These are phyloP conservation scores for Cephalopholis sonnerati DNA, from an alignment of 2,113 vertebrate species.

Conservation along the genomic window DNA sequence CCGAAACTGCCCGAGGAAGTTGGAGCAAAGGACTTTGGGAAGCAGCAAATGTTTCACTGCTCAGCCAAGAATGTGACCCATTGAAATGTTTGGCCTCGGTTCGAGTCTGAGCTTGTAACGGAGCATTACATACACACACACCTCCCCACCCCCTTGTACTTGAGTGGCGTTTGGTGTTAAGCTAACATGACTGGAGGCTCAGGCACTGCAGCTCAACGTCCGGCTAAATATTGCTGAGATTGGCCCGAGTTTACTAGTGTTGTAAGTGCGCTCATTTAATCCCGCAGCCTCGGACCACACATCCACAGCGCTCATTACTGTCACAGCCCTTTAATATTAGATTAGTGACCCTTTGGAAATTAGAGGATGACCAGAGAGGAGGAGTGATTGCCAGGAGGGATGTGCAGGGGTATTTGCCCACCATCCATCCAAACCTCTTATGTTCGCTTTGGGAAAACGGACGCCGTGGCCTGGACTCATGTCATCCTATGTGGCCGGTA, in stretches of 20 bases:
- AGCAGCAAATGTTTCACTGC: slow-evolving; percentile 45
- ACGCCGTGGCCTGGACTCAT: slow-evolving; percentile 46
- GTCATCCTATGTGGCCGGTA: slow-evolving; percentile 60
- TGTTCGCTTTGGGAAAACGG: slow-evolving; percentile 66
- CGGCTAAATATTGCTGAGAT: slow-evolving; percentile 83
- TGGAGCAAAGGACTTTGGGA: slow-evolving; percentile 27
- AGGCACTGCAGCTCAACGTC: slow-evolving; percentile 81
- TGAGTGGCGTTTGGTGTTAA: slow-evolving; percentile 74
- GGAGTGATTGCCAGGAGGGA: slow-evolving; percentile 63
- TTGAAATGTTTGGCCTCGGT: slow-evolving; percentile 49
- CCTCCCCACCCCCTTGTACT: slow-evolving; percentile 34
- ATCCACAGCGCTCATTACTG: slow-evolving; percentile 79
- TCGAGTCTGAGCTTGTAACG: slow-evolving; percentile 37
- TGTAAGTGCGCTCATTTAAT: slow-evolving; percentile 77
- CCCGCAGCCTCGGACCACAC: slow-evolving; percentile 53
- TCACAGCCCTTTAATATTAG: slow-evolving; percentile 76
- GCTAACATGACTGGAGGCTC: slow-evolving; percentile 72
- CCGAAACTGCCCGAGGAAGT: slow-evolving; percentile 28
- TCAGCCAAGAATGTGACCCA: slow-evolving; percentile 48
- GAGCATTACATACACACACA: slow-evolving; percentile 18
- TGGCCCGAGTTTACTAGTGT: slow-evolving; percentile 81
- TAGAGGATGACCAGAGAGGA: slow-evolving; percentile 61
- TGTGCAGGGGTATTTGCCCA: slow-evolving; percentile 51
- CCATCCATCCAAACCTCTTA: slow-evolving; percentile 73
- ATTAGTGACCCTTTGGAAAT: slow-evolving; percentile 65